Conservation (phyloP, 1,140 invertebrate species). For the Leptoteleia sp. region DNA sequence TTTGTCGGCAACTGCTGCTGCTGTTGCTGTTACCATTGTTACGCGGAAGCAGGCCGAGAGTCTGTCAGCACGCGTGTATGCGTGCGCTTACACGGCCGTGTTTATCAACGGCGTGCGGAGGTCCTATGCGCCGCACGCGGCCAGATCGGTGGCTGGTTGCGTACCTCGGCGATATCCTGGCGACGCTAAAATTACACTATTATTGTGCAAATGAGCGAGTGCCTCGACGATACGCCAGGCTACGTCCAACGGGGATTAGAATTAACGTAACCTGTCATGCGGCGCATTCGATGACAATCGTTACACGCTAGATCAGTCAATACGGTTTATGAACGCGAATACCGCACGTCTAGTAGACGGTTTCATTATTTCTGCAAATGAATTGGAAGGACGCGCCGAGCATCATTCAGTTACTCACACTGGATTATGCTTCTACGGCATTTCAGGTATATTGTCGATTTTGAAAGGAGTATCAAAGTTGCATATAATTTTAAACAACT, state of each 20-base stretch:
- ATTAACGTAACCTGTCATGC: conserved; percentile 66
- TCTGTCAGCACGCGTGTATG: conserved; percentile 6
- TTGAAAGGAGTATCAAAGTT: neutral
- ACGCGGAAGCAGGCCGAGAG: conserved; percentile 31
- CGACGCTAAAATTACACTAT: conserved; percentile 74
- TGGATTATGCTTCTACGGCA: neutral
- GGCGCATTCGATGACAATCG: conserved; percentile 61
- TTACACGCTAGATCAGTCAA: conserved; percentile 60
- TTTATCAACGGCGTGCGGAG: conserved; percentile 62
- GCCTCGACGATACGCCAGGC: conserved; percentile 60
- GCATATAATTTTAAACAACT: no score
- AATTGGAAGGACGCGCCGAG: conserved; percentile 7
- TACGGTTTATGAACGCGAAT: conserved; percentile 62
- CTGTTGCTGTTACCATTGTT: conserved; percentile 50
- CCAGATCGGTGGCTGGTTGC: conserved; percentile 46
- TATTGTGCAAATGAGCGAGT: conserved; percentile 77
- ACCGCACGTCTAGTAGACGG: conserved; percentile 41
- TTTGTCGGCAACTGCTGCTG: conserved; percentile 46
- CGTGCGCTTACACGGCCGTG: conserved; percentile 57
- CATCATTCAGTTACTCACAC: conserved; percentile 1
- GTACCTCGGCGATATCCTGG: conserved; percentile 69
- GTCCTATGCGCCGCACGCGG: conserved; percentile 48
- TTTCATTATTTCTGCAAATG: conserved; percentile 52
- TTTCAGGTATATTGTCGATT: neutral
- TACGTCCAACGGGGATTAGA: conserved; percentile 63